Percentiles rank a stretch among this genome's conserved stretches.
phyloP scores from a whole-genome alignment of 2,113 vertebrate genomes.

The mouse (Mus musculus) region GRCm39 chr12:15850001-15850500 shows the following conservation, averaged over 20 bases:
- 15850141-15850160: not conserved
- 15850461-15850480: not conserved
- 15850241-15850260: not conserved
- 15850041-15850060: rapidly evolving
- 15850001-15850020: not conserved
- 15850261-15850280: not conserved
- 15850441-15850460: not conserved
- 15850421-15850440: not conserved
- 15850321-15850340: slow-evolving; percentile 64
- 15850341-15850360: slow-evolving; percentile 44
- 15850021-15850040: rapidly evolving
- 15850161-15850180: not conserved
- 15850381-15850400: slow-evolving; percentile 60
- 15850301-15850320: slow-evolving; percentile 55
- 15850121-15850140: too few species aligned
- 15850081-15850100: not conserved
- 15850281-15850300: not conserved
- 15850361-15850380: slow-evolving; percentile 28
- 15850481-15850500: not conserved
- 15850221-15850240: not conserved
- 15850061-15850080: not conserved
- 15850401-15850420: slow-evolving; percentile 14
- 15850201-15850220: not conserved
- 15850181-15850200: rapidly evolving
- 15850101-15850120: not conserved